Evolutionary conservation across 2,888 invertebrate genomes (phyloP), one percentile per base, ranked within the genome.

Genomic region (Agrotis exclamationis): DNA sequence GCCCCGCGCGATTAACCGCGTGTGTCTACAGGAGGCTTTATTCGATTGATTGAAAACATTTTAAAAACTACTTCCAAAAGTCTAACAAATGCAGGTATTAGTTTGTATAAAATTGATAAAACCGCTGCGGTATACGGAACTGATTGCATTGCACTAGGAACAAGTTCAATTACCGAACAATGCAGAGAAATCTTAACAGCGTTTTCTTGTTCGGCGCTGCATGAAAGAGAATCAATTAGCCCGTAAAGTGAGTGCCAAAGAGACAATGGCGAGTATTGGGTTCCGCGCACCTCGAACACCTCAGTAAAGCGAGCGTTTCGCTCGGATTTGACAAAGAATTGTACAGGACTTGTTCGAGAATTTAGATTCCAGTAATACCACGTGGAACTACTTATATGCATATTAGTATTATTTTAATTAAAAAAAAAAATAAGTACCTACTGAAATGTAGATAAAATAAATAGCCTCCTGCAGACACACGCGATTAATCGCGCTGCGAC

Each of bases 181-280:
- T 92, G 89, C 89, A 89, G 86, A 87, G 89, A 91, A 93, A 89
- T 92, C 91, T 92, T 92, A 92, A 91, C 91, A 91, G 89, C 91
- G 88, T 92, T 94, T 94, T 92, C 93, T 93, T 92, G 92, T 90
- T 90, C 89, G 86, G 85, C 87, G 87, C 90, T 89, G 89, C 89
- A 89, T 92, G 89, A 92, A 93, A 92, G 92, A 91, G 92, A 92
- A 90, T 92, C 92, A 94, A 95, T 95, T 94, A 94, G 91, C 91
- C 85, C 78, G 88, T 79, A 87, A 91, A 91, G 88, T 88, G 88
- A 91, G 91, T 88, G 88, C 81, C 82, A 79, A 74, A 82, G 84
- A 89, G 86, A 92, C 91, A 92, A 93, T 89, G 78, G 85, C 74
- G 65, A 70, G 84, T 79, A 66, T 78, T 74, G 68, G 79, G 80